These are phyloP conservation scores for Lamellibrachia satsuma DNA, from an alignment of 2,888 invertebrate species.

Conservation along the genomic window DNA sequence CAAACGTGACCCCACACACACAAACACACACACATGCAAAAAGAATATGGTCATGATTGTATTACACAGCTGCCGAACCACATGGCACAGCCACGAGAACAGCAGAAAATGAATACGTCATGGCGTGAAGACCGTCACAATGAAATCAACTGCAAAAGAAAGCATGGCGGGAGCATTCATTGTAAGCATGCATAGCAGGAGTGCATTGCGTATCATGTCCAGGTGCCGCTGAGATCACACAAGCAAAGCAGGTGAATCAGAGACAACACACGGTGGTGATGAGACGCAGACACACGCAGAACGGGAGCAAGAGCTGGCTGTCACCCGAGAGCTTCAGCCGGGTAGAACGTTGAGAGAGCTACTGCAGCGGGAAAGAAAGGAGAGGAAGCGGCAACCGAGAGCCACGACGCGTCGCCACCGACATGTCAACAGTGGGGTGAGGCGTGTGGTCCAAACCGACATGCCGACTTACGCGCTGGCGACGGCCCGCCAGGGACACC, in stretches of 20 bases:
- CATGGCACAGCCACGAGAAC: background rate
- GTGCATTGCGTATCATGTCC: background rate
- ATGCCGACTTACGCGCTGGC: background rate
- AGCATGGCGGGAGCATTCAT: slow-evolving; percentile 11
- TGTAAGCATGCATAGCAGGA: background rate
- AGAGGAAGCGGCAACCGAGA: background rate
- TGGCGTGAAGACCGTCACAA: background rate
- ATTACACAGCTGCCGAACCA: background rate
- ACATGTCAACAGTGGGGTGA: background rate
- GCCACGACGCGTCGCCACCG: background rate
- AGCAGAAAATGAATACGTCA: background rate
- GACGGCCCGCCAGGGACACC: background rate
- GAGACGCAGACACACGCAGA: background rate
- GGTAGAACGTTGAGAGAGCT: background rate
- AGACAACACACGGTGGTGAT: background rate
- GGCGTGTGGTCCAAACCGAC: slow-evolving; percentile 3
- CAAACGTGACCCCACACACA: background rate
- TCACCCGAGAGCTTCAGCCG: background rate
- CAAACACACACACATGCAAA: slow-evolving; percentile 7
- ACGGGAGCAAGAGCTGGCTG: background rate
- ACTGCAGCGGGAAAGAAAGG: too few species aligned
- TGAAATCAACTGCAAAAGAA: background rate
- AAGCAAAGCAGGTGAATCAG: background rate
- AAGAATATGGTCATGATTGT: slow-evolving; percentile 4
- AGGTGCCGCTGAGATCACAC: background rate